These are phyloP conservation scores for Diplodus puntazzo DNA, from an alignment of 2,797 vertebrate species.

Conservation along the genomic window DNA sequence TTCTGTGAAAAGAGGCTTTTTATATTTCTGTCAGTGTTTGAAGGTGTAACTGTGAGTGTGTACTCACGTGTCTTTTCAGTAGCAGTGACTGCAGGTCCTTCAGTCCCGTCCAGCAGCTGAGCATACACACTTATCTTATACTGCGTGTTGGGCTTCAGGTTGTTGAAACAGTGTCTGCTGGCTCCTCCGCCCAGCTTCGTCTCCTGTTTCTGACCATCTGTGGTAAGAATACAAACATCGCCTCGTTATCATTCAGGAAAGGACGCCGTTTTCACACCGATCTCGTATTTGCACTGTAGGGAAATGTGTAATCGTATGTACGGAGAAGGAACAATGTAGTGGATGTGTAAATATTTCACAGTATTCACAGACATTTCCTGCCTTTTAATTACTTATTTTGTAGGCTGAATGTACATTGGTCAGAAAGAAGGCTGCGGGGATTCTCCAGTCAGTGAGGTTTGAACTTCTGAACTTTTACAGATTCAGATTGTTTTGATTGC, in stretches of 20 bases:
- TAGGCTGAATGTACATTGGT: not conserved
- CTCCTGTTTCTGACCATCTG: conserved; percentile 91
- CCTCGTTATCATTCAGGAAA: fast-evolving
- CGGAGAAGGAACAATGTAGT: not conserved
- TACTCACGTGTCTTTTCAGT: conserved; percentile 90
- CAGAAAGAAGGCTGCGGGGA: too few species aligned
- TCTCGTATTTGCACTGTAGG: not conserved
- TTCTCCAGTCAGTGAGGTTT: not conserved
- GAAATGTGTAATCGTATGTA: not conserved
- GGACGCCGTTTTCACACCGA: fast-evolving
- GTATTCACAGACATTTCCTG: too few species aligned
- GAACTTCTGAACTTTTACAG: too few species aligned
- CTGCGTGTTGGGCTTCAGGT: conserved; percentile 88
- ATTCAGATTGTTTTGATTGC: not conserved
- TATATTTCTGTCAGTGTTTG: not conserved
- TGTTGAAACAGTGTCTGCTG: conserved; percentile 92
- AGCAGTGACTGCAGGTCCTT: conserved; percentile 89
- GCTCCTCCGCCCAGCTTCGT: conserved; percentile 87
- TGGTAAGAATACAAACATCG: not conserved
- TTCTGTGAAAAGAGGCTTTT: too few species aligned
- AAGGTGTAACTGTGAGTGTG: not conserved
- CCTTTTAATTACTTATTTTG: too few species aligned
- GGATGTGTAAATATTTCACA: not conserved
- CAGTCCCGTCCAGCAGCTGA: conserved; percentile 89
- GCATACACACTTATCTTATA: conserved; percentile 92